Conservation (phyloP, 1,140 invertebrate species). For the Andrena cerasifolii region DNA sequence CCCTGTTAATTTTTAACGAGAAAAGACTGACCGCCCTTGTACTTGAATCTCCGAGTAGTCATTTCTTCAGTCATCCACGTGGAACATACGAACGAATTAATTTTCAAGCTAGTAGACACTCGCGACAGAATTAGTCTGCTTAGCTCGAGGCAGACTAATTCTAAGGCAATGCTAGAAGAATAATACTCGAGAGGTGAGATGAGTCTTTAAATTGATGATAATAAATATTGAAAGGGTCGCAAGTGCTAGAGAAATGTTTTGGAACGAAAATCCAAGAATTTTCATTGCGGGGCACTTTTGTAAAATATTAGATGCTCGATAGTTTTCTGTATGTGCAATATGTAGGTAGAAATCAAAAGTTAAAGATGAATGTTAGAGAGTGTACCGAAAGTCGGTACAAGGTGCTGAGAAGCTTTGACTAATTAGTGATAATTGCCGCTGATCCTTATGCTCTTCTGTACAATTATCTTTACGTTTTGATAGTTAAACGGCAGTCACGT, state of each 20-base stretch:
- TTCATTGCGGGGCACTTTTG: neutral
- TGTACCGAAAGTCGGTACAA: neutral
- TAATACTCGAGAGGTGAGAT: neutral
- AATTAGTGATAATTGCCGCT: neutral
- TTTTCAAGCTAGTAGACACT: neutral
- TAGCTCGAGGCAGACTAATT: neutral
- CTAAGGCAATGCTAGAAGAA: too few relatives aligned
- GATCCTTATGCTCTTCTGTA: neutral
- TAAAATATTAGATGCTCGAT: slow-evolving; percentile 16
- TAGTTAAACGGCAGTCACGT: slow-evolving; percentile 9
- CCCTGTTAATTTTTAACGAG: slow-evolving; percentile 42
- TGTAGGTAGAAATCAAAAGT: slow-evolving; percentile 29
- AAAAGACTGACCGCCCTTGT: slow-evolving; percentile 37
- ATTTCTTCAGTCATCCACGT: neutral
- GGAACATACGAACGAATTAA: neutral
- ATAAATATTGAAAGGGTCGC: neutral
- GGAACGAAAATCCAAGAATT: too few relatives aligned
- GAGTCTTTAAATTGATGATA: neutral
- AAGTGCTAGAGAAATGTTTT: neutral
- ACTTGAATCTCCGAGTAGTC: slow-evolving; percentile 10
- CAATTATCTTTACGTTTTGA: slow-evolving; percentile 26
- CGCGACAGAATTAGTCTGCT: neutral
- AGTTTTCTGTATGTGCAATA: slow-evolving; percentile 36
- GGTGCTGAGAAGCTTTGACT: neutral
- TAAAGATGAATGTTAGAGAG: slow-evolving; percentile 32